Evolutionary conservation across 2,113 vertebrate genomes (phyloP).

Genomic region (Paradoxurus hermaphroditus): DNA sequence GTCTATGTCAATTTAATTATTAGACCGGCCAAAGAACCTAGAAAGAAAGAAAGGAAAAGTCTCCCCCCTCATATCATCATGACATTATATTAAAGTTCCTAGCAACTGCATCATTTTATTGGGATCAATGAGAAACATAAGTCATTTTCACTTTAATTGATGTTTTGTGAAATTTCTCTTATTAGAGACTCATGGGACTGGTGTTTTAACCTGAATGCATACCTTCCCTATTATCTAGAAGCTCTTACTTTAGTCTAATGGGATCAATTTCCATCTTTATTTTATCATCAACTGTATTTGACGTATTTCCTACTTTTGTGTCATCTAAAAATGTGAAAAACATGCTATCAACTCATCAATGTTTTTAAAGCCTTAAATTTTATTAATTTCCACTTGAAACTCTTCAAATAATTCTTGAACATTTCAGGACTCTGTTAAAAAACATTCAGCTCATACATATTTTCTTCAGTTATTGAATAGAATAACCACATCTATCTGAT

Average conservation of each 20-base stretch:
- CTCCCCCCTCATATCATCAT: too few species aligned
- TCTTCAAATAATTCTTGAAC: neutral
- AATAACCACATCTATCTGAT: neutral
- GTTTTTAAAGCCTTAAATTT: slow-evolving; percentile 1
- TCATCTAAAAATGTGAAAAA: neutral
- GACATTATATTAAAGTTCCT: neutral
- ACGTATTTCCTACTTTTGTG: neutral
- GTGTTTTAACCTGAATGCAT: neutral
- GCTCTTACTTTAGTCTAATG: neutral
- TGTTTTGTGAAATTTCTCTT: slow-evolving; percentile 4
- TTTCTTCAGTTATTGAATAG: neutral
- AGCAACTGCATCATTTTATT: neutral
- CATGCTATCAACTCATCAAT: neutral
- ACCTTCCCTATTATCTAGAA: neutral
- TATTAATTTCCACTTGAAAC: neutral
- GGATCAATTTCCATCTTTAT: neutral
- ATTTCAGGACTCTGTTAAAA: neutral
- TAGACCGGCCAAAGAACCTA: neutral
- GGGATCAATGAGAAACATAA: neutral
- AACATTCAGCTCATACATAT: neutral
- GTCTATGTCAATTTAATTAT: neutral
- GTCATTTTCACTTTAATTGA: neutral
- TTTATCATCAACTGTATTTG: neutral
- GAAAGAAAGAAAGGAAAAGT: neutral
- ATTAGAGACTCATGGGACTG: neutral